These are phyloP conservation scores for Cacatua alba DNA, from an alignment of 2,113 vertebrate species.

Conservation along the genomic window DNA sequence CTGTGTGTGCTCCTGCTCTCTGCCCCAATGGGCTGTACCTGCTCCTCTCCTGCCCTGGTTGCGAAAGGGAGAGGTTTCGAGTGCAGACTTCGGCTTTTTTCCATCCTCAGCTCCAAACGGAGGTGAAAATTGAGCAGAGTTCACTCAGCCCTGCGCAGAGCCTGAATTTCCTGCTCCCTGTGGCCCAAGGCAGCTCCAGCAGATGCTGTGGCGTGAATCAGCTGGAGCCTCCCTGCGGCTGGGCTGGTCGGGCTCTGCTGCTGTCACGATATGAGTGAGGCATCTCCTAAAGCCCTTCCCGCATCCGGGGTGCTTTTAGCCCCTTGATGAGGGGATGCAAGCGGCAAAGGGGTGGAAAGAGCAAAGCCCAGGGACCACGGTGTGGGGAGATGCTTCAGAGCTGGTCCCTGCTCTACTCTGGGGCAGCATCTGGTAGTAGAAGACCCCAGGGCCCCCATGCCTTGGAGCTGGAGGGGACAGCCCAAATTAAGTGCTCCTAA, in stretches of 20 bases:
- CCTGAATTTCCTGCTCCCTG: conserved; percentile 1
- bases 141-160: not conserved
- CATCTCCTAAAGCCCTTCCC: not conserved
- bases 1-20: not conserved
- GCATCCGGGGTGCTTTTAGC: accelerated
- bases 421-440: not conserved
- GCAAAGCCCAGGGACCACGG: not conserved
- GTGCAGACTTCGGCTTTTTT: not conserved
- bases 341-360: accelerated
- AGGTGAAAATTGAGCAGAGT: not conserved
- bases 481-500: accelerated
- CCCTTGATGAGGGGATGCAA: accelerated
- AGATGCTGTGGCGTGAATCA: not conserved
- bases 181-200: not conserved
- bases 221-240: not conserved
- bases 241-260: not conserved
- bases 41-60: not conserved
- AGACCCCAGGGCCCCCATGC: not conserved
- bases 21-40: accelerated
- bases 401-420: not conserved
- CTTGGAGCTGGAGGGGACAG: not conserved
- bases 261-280: not conserved
- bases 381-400: not conserved
- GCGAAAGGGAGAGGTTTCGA: not conserved
- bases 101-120: not conserved